Percentiles rank a stretch among this genome's conserved stretches.
phyloP scores from a whole-genome alignment of 2,888 invertebrate genomes.

The Mesopsocus fuscifrons region DNA sequence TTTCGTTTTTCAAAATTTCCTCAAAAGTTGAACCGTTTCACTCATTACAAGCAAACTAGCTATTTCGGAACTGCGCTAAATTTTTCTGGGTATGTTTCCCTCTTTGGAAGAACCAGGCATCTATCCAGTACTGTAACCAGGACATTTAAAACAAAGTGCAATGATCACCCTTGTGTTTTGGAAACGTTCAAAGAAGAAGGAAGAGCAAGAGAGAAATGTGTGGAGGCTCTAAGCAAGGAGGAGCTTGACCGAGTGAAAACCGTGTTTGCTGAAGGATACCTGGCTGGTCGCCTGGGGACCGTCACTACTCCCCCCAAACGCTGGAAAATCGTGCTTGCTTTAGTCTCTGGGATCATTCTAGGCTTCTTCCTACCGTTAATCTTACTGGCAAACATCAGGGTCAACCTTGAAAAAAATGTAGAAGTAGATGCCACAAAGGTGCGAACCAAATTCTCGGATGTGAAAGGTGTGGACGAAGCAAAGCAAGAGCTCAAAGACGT shows the following conservation, averaged over 20 bases:
- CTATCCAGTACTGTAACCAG: too few species aligned
- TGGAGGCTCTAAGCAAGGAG: conserved; percentile 27
- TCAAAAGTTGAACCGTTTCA: too few species aligned
- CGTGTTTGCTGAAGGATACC: conserved; percentile 81
- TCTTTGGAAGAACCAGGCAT: too few species aligned
- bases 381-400: neutral
- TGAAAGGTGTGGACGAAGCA: conserved; percentile 93
- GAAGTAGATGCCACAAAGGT: conserved; percentile 86
- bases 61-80: too few species aligned
- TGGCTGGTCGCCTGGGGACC: conserved; percentile 39
- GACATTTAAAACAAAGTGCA: too few species aligned
- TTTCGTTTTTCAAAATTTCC: too few species aligned
- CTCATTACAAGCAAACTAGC: too few species aligned
- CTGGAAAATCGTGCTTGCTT: conserved; percentile 52
- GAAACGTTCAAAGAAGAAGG: too few species aligned
- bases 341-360: conserved; percentile 21
- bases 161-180: too few species aligned
- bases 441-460: conserved; percentile 88
- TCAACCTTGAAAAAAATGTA: neutral
- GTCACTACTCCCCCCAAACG: conserved; percentile 15
- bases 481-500: conserved; percentile 94
- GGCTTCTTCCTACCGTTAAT: neutral
- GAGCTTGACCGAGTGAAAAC: conserved; percentile 63
- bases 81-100: too few species aligned
- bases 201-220: too few species aligned